Evolutionary conservation across 2,797 vertebrate genomes (phyloP), one percentile per base, ranked within the genome.

Genomic region (Myiotriccus ornatus): DNA sequence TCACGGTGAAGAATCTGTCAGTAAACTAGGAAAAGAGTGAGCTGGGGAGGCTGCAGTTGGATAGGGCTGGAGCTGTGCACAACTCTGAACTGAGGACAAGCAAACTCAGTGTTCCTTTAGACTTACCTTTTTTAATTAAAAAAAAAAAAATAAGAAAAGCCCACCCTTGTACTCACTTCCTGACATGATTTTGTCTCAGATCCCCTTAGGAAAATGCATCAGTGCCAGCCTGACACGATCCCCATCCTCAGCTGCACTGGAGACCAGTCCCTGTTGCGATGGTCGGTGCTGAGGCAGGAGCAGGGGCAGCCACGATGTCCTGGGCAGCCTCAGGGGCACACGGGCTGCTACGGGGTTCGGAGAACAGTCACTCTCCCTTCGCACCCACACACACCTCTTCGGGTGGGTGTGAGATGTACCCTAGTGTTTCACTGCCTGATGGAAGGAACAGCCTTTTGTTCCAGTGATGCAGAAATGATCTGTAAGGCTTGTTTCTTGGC

Each of bases 401-500:
- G 2, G 9, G n/a, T 15, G 64, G 50, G 32, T 73, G 46, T 30
- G 83, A 46, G 4, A 8, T 30, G 60, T n/a, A 39, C 55, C 24
- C 39, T 65, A 4, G 13, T 41, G 7, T 85, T 69, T 62, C 83
- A 67, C 41, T 81, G 69, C 34, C 53, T 75, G 34, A 71, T 71
- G 43, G 79, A 65, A 90, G 46, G 75, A 79, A 22, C 69, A 14
- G 78, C 84, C 75, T 73, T 90, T 75, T 90, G 80, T 87, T 93
- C 56, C 75, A 87, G 35, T 24, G 79, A 67, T 41, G 84, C 82
- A 89, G 79, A 76, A 96, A 70, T 63, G 16, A 84, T 68, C 82
- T 1, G 2, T 65, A 62, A 91, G 77, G 67, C 71, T 84, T 79
- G 62, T 73, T 94, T 94, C 84, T 94, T 90, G 82, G 94, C 84